Percentiles rank a stretch among this genome's conserved stretches.
Evolutionary conservation across 2,113 vertebrate genomes (phyloP).

Genomic region (Laticauda laticaudata): DNA sequence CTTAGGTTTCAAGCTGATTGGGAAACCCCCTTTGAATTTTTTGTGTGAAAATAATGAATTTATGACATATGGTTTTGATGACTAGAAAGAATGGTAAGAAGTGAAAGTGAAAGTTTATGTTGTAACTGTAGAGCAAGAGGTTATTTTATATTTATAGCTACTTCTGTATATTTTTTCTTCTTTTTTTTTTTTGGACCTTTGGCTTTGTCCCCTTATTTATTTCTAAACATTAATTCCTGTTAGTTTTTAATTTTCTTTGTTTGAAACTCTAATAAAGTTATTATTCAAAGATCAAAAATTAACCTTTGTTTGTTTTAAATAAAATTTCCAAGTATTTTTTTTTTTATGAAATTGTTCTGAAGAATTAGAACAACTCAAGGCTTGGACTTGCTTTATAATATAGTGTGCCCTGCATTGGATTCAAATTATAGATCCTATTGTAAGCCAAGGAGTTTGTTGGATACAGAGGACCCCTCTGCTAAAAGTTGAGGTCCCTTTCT

Average conservation of each 20-base stretch:
- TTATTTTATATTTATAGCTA: neutral
- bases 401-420: neutral
- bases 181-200: neutral
- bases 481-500: neutral
- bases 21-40: neutral
- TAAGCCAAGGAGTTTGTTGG: neutral
- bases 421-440: neutral
- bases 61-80: neutral
- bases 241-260: neutral
- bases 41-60: neutral
- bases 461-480: neutral
- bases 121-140: neutral
- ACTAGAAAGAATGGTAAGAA: neutral
- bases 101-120: neutral
- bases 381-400: neutral
- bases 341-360: neutral
- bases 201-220: neutral
- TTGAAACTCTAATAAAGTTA: neutral
- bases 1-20: neutral
- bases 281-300: neutral
- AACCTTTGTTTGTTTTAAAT: neutral
- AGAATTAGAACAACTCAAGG: neutral
- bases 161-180: neutral
- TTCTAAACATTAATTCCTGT: neutral
- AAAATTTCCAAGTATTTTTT: slow-evolving; percentile 15